Evolutionary conservation across 1,140 invertebrate species (phyloP).

Genomic region (Ptiloglossa arizonensis): DNA sequence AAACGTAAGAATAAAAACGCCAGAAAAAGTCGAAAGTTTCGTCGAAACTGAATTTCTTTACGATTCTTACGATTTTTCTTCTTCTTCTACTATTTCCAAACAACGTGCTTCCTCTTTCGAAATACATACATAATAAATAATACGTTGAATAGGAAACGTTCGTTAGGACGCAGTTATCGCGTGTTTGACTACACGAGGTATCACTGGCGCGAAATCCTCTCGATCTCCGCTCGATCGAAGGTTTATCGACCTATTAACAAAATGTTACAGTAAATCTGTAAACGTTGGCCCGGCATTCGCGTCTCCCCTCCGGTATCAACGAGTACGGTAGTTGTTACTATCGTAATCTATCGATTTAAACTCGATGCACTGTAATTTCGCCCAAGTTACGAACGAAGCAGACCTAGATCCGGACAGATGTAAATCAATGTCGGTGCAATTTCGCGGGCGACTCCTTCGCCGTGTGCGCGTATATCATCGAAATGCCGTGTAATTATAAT

Average conservation of each 20-base stretch:
- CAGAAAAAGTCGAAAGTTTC: no score
- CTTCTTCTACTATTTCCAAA: no score
- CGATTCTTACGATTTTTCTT: no score
- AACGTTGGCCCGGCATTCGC: no score
- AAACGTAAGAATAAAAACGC: no score
- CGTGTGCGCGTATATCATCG: not conserved
- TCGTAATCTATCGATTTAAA: slow-evolving; percentile 14
- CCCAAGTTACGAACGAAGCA: not conserved
- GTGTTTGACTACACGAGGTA: no score
- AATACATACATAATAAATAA: no score
- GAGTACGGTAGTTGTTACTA: not conserved
- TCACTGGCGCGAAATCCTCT: no score
- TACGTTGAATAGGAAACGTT: no score
- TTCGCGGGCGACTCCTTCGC: slow-evolving; percentile 1
- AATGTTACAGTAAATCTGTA: not conserved
- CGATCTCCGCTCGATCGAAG: not conserved
- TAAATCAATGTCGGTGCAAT: slow-evolving; percentile 17
- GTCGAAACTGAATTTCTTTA: no score
- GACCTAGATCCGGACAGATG: slow-evolving; percentile 8
- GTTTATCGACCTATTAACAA: not conserved
- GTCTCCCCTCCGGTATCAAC: not conserved
- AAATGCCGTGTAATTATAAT: slow-evolving; percentile 38
- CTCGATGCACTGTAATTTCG: not conserved
- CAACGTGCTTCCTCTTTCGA: no score
- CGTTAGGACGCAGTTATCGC: no score